phyloP scores from a whole-genome alignment of 1,140 invertebrate species.

The Ditylenchus dipsaci region DNA sequence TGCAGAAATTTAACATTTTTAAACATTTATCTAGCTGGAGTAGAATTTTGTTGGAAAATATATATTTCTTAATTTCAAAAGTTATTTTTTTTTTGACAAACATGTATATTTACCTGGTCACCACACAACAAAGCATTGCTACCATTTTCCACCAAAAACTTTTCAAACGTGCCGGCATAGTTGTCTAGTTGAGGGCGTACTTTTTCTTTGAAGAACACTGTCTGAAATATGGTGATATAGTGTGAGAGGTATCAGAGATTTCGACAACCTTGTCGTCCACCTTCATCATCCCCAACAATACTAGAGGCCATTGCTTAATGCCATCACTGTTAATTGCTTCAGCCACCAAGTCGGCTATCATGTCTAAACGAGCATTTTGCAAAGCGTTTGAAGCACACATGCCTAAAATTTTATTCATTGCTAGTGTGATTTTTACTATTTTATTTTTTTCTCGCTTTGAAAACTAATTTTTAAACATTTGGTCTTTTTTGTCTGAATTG shows the following conservation, averaged over 20 bases:
- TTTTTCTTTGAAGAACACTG: constrained; percentile 43
- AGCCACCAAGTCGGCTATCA: constrained; percentile 36
- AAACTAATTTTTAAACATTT: neutral
- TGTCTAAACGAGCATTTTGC: constrained; percentile 42
- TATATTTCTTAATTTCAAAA: too few species aligned
- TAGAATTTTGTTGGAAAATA: too few species aligned
- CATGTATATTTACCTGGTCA: constrained; percentile 30
- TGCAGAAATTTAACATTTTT: too few species aligned
- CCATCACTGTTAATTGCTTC: constrained; percentile 28
- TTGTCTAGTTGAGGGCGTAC: constrained; percentile 38
- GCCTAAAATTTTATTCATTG: constrained; percentile 10
- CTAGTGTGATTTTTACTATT: too few species aligned
- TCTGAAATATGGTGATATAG: constrained; percentile 22
- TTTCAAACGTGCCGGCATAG: constrained; percentile 40
- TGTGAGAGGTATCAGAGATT: neutral
- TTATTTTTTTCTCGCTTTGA: too few species aligned
- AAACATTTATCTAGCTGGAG: too few species aligned
- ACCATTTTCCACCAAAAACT: constrained; percentile 48
- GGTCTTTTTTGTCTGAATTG: too few species aligned
- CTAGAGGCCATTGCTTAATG: constrained; percentile 30
- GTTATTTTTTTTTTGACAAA: too few species aligned
- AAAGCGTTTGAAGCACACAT: constrained; percentile 25
- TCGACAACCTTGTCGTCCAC: constrained; percentile 22
- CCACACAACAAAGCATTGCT: constrained; percentile 40
- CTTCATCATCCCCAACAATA: constrained; percentile 31